Conservation (phyloP, 1,140 invertebrate genomes). For the Monochamus saltuarius region DNA sequence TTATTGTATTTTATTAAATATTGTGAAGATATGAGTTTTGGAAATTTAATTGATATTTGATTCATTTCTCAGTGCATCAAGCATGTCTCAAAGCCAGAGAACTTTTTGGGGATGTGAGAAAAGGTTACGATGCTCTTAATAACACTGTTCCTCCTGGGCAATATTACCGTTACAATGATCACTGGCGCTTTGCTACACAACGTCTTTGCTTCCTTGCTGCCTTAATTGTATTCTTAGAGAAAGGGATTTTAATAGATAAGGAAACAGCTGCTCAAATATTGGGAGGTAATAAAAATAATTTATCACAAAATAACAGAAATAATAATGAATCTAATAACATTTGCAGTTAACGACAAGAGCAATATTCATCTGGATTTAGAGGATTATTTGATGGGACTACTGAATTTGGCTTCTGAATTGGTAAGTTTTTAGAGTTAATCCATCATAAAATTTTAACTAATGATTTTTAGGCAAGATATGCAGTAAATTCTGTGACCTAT, state of each 20-base stretch:
- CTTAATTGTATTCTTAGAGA: constrained; percentile 77
- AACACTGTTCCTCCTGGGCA: constrained; percentile 64
- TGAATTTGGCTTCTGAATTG: constrained; percentile 80
- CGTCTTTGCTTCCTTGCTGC: constrained; percentile 75
- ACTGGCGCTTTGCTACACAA: constrained; percentile 83
- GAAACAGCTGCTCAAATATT: constrained; percentile 77
- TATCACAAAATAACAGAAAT: not conserved
- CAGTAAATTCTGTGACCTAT: constrained; percentile 84
- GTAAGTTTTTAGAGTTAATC: constrained; percentile 54
- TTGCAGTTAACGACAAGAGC: constrained; percentile 56
- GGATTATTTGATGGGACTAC: constrained; percentile 83
- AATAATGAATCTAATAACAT: not conserved
- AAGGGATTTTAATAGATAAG: constrained; percentile 69
- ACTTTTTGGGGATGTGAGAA: constrained; percentile 59
- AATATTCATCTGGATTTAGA: constrained; percentile 89
- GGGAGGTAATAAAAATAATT: constrained; percentile 63
- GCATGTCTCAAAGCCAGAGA: constrained; percentile 61
- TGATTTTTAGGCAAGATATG: constrained; percentile 68
- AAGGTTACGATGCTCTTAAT: constrained; percentile 61
- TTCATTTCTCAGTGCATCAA: constrained; percentile 56
- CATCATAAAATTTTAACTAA: not conserved
- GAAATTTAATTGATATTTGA: constrained; percentile 17
- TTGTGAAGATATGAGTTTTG: no score
- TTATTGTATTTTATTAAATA: no score
- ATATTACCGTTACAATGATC: constrained; percentile 83